Conservation (phyloP, 2,888 invertebrate species). For the Trissolcus japonicus region DNA sequence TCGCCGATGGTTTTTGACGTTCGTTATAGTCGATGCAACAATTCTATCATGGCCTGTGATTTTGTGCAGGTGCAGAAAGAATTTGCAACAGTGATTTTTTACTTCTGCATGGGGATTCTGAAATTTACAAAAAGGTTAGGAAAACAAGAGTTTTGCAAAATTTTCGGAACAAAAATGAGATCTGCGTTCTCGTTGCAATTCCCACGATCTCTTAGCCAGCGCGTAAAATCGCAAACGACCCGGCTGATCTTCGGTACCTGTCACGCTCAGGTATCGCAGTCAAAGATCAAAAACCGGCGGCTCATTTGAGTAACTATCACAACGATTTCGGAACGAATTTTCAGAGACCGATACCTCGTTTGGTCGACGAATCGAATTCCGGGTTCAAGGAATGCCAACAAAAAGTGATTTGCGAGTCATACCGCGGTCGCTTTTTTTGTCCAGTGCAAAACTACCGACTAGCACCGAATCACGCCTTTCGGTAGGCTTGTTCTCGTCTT, state of each 20-base stretch:
- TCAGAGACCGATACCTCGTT: conserved; percentile 42
- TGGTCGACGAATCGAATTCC: conserved; percentile 49
- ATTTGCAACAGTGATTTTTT: background rate
- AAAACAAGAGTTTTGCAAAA: too few relatives aligned
- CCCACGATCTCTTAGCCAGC: conserved; percentile 51
- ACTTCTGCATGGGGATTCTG: too few relatives aligned
- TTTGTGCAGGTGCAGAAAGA: conserved; percentile 14
- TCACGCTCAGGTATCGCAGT: conserved; percentile 42
- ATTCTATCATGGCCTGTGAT: background rate
- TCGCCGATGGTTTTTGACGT: conserved; percentile 23
- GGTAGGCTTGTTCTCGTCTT: conserved; percentile 20
- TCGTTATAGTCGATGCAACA: background rate
- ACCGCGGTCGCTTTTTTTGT: conserved; percentile 28
- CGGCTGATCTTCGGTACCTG: conserved; percentile 40
- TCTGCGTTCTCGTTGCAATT: conserved; percentile 31
- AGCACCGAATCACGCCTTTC: conserved; percentile 17
- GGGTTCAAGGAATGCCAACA: conserved; percentile 48
- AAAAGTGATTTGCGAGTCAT: conserved; percentile 50
- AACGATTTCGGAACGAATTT: conserved; percentile 66
- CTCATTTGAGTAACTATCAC: conserved; percentile 53
- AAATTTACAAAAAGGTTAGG: too few relatives aligned
- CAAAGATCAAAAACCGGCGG: conserved; percentile 58
- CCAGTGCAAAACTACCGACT: conserved; percentile 4
- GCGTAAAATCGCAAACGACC: conserved; percentile 43
- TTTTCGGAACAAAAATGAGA: background rate